A percentile compares a stretch with the other conserved stretches of the same genome.
These are phyloP conservation scores for Hydrozoanthus gracilis DNA, from an alignment of 92 coral and sea anemone species.

Conservation along the genomic window DNA sequence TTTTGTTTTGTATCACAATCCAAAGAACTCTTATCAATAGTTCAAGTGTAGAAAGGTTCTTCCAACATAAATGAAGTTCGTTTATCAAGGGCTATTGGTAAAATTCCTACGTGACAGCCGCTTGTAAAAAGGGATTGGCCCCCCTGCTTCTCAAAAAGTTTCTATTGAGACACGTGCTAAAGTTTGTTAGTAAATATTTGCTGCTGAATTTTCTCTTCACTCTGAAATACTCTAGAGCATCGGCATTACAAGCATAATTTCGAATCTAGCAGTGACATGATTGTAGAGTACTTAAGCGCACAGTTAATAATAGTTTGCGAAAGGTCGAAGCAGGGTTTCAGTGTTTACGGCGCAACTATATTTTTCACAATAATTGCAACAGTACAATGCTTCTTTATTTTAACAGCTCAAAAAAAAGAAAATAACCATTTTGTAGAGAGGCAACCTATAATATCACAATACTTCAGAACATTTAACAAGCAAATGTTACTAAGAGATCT, in stretches of 20 bases:
- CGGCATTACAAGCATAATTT: no score
- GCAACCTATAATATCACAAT: background rate
- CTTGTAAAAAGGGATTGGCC: background rate
- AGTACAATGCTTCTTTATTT: background rate
- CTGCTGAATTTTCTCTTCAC: no score
- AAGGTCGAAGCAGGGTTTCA: no score
- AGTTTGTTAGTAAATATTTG: no score
- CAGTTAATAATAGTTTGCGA: no score
- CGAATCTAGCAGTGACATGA: no score
- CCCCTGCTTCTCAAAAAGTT: background rate
- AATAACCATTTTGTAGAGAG: background rate
- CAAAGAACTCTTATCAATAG: background rate
- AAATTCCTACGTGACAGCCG: background rate
- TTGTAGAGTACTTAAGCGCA: no score
- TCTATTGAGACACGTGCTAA: no score
- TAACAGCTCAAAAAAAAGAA: background rate
- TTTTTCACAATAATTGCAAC: background rate
- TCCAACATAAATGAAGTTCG: background rate
- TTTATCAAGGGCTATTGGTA: background rate
- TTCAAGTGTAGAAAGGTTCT: background rate
- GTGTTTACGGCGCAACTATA: no score
- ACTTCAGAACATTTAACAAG: background rate
- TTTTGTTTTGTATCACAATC: background rate
- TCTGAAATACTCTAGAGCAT: no score
- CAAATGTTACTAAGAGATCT: background rate